A percentile compares a stretch with the other conserved stretches of the same genome.
phyloP scores from a whole-genome alignment of 2,797 vertebrate genomes.

The Carduelis carduelis region DNA sequence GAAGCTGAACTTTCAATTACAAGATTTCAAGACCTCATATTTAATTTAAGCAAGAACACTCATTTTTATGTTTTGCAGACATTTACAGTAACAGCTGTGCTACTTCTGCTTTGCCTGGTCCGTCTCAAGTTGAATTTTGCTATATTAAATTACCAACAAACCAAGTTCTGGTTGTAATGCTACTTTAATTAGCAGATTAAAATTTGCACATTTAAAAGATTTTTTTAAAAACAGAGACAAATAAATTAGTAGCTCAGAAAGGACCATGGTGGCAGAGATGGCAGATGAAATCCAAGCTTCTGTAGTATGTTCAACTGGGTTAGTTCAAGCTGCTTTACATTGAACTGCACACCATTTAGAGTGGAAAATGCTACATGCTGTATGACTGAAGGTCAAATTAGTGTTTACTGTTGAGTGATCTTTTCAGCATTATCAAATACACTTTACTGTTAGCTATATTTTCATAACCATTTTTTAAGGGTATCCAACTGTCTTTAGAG shows the following conservation, averaged over 20 bases:
- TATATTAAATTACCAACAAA: background rate
- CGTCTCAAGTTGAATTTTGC: background rate
- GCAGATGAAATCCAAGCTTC: background rate
- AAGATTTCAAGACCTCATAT: background rate
- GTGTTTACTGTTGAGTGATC: background rate
- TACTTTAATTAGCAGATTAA: background rate
- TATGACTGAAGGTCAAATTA: background rate
- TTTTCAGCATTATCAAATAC: background rate
- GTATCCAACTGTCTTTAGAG: background rate
- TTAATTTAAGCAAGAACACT: background rate
- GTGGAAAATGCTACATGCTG: background rate
- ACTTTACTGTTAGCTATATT: background rate
- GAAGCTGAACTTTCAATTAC: background rate
- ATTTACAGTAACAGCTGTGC: background rate
- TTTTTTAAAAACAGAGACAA: background rate
- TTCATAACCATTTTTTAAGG: background rate
- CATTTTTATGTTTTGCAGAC: background rate
- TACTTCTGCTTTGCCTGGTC: background rate
- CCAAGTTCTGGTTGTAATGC: background rate
- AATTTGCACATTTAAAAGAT: background rate
- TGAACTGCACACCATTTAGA: background rate
- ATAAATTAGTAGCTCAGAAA: background rate
- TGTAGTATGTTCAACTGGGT: background rate
- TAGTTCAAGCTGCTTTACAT: background rate
- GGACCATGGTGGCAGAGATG: background rate